These are phyloP conservation scores for Crotalus helleri DNA, from an alignment of 2,113 vertebrate genomes.

Conservation along the genomic window DNA sequence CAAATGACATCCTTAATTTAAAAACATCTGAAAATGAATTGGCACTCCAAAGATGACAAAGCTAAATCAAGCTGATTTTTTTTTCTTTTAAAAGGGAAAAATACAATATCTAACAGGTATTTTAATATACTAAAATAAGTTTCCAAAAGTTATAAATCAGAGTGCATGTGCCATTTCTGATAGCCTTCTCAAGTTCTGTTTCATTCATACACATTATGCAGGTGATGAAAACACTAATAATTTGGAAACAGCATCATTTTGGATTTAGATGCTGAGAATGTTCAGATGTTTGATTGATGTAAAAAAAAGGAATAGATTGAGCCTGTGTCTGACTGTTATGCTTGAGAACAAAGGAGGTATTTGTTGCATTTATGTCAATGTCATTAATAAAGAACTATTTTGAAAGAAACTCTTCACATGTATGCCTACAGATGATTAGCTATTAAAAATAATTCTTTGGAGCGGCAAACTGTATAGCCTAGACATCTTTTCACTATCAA, in stretches of 20 bases:
- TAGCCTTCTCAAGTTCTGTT: conserved; percentile 63
- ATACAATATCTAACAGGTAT: neutral
- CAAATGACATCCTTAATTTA: conserved; percentile 48
- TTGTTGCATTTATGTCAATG: conserved; percentile 4
- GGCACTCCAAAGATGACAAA: neutral
- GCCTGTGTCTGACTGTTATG: conserved; percentile 31
- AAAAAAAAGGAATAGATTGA: fast-evolving
- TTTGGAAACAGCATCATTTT: conserved; percentile 11
- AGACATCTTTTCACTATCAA: conserved; percentile 8
- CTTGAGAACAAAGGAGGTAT: neutral
- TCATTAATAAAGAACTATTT: conserved; percentile 57
- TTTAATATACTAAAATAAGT: neutral
- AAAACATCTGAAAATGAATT: conserved; percentile 47
- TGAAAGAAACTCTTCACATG: conserved; percentile 28
- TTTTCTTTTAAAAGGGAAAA: neutral
- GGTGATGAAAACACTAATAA: conserved; percentile 39
- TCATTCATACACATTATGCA: conserved; percentile 29
- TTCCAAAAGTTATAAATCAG: conserved; percentile 34
- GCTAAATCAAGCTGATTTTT: neutral
- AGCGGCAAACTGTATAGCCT: conserved; percentile 29
- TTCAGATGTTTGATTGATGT: conserved; percentile 1
- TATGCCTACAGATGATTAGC: conserved; percentile 23
- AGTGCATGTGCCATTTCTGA: conserved; percentile 54
- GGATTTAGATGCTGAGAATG: conserved; percentile 19
- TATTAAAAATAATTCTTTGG: conserved; percentile 27